These are phyloP conservation scores for Apteryx owenii DNA, from an alignment of 2,113 vertebrate species.

Conservation along the genomic window DNA sequence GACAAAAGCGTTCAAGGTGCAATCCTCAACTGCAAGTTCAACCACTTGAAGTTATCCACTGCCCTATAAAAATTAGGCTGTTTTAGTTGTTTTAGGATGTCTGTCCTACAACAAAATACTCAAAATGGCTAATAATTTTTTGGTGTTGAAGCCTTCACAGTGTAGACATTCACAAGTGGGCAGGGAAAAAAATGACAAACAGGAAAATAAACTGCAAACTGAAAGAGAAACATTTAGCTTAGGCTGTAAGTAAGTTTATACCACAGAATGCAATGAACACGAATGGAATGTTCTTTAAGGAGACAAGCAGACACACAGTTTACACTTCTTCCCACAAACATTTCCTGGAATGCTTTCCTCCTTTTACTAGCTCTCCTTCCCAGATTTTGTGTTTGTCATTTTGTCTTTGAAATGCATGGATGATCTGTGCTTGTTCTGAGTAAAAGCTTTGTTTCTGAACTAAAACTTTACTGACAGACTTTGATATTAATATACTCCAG, in stretches of 20 bases:
- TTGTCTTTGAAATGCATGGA: background rate
- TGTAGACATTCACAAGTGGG: background rate
- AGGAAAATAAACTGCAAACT: background rate
- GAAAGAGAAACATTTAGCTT: background rate
- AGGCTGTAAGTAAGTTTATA: background rate
- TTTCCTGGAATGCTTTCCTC: background rate
- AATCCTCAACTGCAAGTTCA: background rate
- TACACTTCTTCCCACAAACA: background rate
- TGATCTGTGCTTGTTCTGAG: background rate
- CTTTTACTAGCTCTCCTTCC: background rate
- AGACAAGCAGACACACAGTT: background rate
- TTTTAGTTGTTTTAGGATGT: background rate
- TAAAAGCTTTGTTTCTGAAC: background rate
- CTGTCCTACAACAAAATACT: background rate
- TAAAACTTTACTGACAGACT: background rate
- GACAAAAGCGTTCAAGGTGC: background rate
- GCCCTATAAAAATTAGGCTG: background rate
- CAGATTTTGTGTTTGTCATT: background rate
- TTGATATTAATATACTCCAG: background rate
- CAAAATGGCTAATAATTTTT: background rate
- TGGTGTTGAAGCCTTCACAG: background rate
- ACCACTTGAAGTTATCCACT: background rate
- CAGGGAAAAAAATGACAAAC: background rate
- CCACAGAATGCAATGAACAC: background rate
- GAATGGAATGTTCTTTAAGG: background rate